Base-by-base conservation (phyloP, 2,113 vertebrate genomes). In the Rhabdornis inornatus region DNA sequence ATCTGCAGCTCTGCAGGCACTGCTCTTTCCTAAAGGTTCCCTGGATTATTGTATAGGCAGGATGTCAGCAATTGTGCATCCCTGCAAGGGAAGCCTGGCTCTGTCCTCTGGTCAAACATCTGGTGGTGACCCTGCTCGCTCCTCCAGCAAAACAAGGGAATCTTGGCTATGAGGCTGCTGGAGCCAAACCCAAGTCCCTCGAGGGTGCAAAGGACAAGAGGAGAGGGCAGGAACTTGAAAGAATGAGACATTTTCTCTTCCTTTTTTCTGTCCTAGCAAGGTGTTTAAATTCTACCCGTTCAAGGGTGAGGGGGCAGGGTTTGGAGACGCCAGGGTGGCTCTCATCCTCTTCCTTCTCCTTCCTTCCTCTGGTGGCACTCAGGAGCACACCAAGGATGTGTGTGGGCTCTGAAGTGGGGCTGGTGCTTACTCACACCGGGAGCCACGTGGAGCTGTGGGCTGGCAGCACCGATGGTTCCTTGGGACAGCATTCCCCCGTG, bases 331-430 rank as follows among this genome's bases (percentile, higher is more conserved):
- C 0, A 4, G 71, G 71, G 59, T 5, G 40, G 83, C 21, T 89
- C 80, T 74, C 1, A 0, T 53, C 55, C 8, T 1, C n/a, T 24
- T 15, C 10, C 49, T 76, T 75, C 52, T 52, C 33, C 77, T 76
- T 22, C 17, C 9, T 56, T 76, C 35, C 59, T n/a, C 64, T 6
- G 5, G 40, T 25, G 23, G 86, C 42, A 35, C 76, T 63, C 24
- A 13, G 2, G 65, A 40, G 52, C 28, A 1, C 2, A 47, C 52
- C 69, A 23, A 89, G 83, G 90, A 85, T 56, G 74, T 82, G 91
- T 15, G 96, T 92, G 95, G 81, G 84, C 56, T 91, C 68, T 64
- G 28, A 68, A 89, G 59, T 70, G 83, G 90, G 91, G 82, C 78
- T 91, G 91, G 2, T 87, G 81, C 84, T 91, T 87, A 78, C 59